Percentiles rank a stretch among this genome's conserved stretches.
phyloP scores from a whole-genome alignment of 2,888 invertebrate species.

The Mermis nigrescens region DNA sequence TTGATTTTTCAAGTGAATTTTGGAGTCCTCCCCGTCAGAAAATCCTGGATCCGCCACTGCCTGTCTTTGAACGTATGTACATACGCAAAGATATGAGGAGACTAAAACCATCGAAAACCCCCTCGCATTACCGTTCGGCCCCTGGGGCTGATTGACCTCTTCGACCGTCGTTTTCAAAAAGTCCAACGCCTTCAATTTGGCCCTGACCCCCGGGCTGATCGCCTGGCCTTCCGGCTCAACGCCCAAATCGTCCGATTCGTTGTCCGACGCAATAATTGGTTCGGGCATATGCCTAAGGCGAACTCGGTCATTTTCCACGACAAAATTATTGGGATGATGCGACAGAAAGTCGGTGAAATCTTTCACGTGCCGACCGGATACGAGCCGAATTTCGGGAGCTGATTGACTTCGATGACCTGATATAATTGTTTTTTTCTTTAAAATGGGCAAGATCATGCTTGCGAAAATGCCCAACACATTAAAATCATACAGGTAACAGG shows the following conservation, averaged over 20 bases:
- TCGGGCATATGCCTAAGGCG: slow-evolving; percentile 30
- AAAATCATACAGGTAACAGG: too few relatives aligned
- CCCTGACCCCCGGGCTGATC: slow-evolving; percentile 26
- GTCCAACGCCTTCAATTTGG: slow-evolving; percentile 30
- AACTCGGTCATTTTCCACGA: slow-evolving; percentile 41
- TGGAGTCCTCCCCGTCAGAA: too few relatives aligned
- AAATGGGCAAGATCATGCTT: too few relatives aligned
- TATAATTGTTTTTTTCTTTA: too few relatives aligned
- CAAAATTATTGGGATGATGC: slow-evolving; percentile 64
- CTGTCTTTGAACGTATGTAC: too few relatives aligned
- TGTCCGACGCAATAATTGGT: slow-evolving; percentile 19
- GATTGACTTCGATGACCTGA: slow-evolving; percentile 45
- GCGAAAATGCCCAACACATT: too few relatives aligned
- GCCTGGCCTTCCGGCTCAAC: slow-evolving; percentile 28
- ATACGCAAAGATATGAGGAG: too few relatives aligned
- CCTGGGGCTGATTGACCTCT: too few relatives aligned
- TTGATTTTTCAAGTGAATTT: too few relatives aligned
- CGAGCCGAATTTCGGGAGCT: slow-evolving; percentile 84
- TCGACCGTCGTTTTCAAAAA: slow-evolving; percentile 26
- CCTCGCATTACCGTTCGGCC: too few relatives aligned
- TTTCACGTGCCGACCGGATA: slow-evolving; percentile 76
- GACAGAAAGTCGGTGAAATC: slow-evolving; percentile 74
- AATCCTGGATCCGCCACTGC: too few relatives aligned
- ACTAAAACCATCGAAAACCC: too few relatives aligned
- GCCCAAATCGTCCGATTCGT: slow-evolving; percentile 25